Base-by-base conservation (phyloP, 2,888 invertebrate species). In the Polydrusus cervinus region DNA sequence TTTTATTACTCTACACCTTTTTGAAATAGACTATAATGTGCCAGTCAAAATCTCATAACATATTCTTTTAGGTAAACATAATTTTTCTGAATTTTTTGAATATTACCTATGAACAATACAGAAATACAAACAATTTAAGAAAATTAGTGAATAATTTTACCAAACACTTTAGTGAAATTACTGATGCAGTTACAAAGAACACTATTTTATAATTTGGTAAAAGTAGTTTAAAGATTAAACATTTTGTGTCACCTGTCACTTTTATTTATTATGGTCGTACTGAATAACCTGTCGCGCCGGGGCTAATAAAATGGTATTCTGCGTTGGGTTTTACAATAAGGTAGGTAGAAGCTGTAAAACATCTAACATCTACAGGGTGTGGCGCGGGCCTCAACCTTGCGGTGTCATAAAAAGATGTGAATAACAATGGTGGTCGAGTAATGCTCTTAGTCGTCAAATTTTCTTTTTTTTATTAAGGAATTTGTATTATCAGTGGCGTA, bases 311-410 rank as follows among this genome's bases (percentile, higher is more conserved):
- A 76, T 71, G 67, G 43, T 61, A 74, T 73, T 71, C 76, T 74
- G 62, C 14, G 57, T 70, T 51, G 55, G 47, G 74, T 57, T 70
- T 64, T 74, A 73, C 61, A 66, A 49, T 73, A 74, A 66, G 69
- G 73, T 76, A 76, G 76, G 76, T 70, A 66, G 76, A 76, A 61
- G 66, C 65, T 73, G 76, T 76, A 73, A 76, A 74, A 76, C 65
- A 76, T 72, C 65, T 60, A 49, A 66, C 71, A 69, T 72, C 68
- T 72, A 72, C 62, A 76, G 72, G 76, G 76, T 68, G 72, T 69
- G 72, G 76, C 69, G 60, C 64, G 64, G 68, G 55, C 62, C 68
- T 55, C 38, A 55, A 34, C 38, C 16, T 60, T 38, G 74, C 74
- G 65, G 74, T 60, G 74, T 74, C 74, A 74, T 74, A 74, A 74